Evolutionary conservation across 2,888 invertebrate genomes (phyloP).

Genomic region (Elegia similella): DNA sequence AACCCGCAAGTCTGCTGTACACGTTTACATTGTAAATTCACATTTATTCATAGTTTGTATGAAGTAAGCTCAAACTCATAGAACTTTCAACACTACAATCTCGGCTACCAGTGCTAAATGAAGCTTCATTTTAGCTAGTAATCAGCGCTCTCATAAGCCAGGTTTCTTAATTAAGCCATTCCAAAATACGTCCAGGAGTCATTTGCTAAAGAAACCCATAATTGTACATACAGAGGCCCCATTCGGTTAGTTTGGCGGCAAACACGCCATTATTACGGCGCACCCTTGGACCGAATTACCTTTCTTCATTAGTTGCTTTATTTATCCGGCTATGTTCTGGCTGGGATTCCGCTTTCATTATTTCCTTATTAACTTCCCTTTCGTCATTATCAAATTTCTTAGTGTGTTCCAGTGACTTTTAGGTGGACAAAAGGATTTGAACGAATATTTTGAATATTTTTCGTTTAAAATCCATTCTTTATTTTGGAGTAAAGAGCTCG

Average conservation of each 20-base stretch:
- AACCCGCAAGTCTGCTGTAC: too few species aligned
- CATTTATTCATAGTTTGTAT: too few species aligned
- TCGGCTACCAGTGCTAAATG: neutral
- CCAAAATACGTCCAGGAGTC: neutral
- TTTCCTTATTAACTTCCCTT: neutral
- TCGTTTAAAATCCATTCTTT: too few species aligned
- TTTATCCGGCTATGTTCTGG: neutral
- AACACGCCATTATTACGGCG: slow-evolving; percentile 24
- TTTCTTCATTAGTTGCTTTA: slow-evolving; percentile 14
- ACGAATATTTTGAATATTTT: neutral
- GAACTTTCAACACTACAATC: too few species aligned
- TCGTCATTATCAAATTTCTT: neutral
- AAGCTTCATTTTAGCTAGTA: too few species aligned
- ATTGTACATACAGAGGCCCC: slow-evolving; percentile 15
- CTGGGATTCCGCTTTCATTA: neutral
- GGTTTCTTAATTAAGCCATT: slow-evolving; percentile 16
- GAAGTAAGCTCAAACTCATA: too few species aligned
- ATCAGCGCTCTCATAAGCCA: slow-evolving; percentile 7
- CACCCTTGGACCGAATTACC: slow-evolving; percentile 1
- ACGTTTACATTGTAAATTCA: too few species aligned
- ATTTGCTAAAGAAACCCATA: slow-evolving; percentile 14
- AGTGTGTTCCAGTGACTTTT: neutral
- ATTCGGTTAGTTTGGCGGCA: slow-evolving; percentile 27
- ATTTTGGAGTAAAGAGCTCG: too few species aligned
- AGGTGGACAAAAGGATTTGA: neutral